Conservation (phyloP, 2,113 vertebrate species). For the Microcebus tavaratra region DNA sequence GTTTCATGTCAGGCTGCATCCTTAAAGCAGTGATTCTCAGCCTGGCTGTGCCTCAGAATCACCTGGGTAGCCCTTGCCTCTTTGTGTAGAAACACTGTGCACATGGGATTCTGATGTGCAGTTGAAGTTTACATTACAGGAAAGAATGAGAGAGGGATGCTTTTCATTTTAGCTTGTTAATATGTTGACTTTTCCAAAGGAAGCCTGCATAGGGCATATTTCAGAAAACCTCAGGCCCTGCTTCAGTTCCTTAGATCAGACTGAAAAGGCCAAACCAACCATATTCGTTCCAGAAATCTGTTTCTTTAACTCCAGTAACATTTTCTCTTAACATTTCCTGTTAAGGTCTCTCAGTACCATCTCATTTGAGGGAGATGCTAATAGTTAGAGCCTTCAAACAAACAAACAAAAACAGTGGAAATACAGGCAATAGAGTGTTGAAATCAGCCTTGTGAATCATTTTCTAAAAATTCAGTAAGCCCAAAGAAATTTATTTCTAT, state of each 20-base stretch:
- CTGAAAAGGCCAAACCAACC: not conserved
- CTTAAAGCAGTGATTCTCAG: not conserved
- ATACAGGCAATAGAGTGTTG: not conserved
- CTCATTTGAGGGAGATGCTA: not conserved
- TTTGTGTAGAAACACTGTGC: not conserved
- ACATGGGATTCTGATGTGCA: accelerated
- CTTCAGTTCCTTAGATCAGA: not conserved
- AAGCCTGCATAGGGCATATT: not conserved
- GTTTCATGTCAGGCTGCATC: not conserved
- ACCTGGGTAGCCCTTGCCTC: not conserved
- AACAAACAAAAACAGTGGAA: not conserved
- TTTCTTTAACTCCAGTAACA: not conserved
- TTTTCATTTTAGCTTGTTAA: not conserved
- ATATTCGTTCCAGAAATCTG: not conserved
- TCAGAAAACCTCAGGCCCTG: not conserved
- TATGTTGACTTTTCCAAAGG: not conserved
- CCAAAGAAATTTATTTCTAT: not conserved
- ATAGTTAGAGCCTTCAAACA: not conserved
- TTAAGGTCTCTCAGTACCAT: not conserved
- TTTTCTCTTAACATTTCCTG: not conserved
- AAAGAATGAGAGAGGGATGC: not conserved
- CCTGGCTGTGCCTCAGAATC: not conserved
- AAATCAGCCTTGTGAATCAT: not conserved
- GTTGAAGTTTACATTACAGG: not conserved
- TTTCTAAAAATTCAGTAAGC: not conserved